Conservation (phyloP, 2,113 vertebrate genomes). For the Brevimyrus niger region DNA sequence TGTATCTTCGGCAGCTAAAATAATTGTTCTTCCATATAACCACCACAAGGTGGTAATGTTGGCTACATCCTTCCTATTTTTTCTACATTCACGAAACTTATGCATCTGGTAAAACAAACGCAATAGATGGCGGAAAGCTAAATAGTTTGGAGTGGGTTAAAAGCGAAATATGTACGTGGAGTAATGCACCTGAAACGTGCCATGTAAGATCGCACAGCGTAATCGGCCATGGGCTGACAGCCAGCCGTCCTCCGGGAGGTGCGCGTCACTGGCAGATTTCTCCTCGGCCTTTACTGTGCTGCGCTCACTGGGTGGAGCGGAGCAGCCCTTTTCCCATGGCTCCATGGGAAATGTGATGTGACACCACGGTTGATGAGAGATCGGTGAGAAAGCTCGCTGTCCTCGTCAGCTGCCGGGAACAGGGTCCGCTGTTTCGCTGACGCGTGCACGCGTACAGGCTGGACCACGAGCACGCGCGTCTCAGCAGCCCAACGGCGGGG, state of each 20-base stretch:
- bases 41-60: slow-evolving; percentile 53
- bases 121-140: neutral
- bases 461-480: neutral
- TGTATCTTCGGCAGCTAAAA: neutral
- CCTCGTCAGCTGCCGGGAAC: too few species aligned
- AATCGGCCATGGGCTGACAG: neutral
- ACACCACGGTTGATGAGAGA: slow-evolving; percentile 37
- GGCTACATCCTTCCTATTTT: slow-evolving; percentile 30
- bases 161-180: neutral
- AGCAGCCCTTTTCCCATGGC: slow-evolving; percentile 56
- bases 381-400: neutral
- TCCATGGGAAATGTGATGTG: slow-evolving; percentile 55
- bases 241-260: neutral
- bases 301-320: slow-evolving; percentile 35
- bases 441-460: neutral
- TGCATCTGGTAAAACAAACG: neutral
- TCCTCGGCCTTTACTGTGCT: slow-evolving; percentile 19
- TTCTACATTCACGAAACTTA: neutral
- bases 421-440: neutral
- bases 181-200: neutral
- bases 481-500: neutral
- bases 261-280: neutral
- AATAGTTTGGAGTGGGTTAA: neutral
- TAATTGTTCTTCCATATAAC: neutral
- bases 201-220: neutral